phyloP scores from a whole-genome alignment of 2,888 invertebrate genomes.

The Brenthis daphne region DNA sequence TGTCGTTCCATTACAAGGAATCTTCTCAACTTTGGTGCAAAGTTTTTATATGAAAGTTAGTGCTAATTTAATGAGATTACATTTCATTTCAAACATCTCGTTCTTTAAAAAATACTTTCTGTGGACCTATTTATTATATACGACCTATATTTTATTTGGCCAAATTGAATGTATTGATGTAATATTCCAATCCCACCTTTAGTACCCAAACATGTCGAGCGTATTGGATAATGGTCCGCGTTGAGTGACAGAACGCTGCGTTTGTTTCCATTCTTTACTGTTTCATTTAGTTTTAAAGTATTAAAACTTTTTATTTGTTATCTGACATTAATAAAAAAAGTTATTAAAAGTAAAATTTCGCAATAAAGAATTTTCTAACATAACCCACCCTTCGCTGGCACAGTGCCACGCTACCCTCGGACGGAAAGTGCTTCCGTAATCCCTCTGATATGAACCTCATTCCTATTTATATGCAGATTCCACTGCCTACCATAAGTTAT shows the following conservation, averaged over 20 bases:
- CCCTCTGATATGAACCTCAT: conserved; percentile 61
- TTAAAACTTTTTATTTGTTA: background rate
- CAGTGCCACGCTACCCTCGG: conserved; percentile 42
- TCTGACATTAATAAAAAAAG: conserved; percentile 9
- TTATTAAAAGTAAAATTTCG: conserved; percentile 15
- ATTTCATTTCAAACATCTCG: background rate
- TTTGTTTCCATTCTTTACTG: too few relatives aligned
- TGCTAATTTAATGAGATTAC: conserved; percentile 8
- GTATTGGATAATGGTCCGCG: too few relatives aligned
- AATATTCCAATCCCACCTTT: too few relatives aligned
- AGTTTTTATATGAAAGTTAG: conserved; percentile 11
- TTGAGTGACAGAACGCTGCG: too few relatives aligned
- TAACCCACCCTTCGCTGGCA: conserved; percentile 39
- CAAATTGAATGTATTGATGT: too few relatives aligned
- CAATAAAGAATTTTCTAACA: conserved; percentile 24
- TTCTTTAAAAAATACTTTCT: background rate
- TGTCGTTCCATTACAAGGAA: conserved; percentile 66
- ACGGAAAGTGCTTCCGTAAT: conserved; percentile 46
- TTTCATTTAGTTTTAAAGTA: too few relatives aligned
- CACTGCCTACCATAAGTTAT: conserved; percentile 78
- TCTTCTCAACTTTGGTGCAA: conserved; percentile 40
- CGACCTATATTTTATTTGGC: too few relatives aligned
- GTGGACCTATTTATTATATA: too few relatives aligned
- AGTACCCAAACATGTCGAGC: too few relatives aligned
- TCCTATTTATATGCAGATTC: conserved; percentile 82